phyloP scores from a whole-genome alignment of 2,113 vertebrate species.

The Orientallactaga bullata region DNA sequence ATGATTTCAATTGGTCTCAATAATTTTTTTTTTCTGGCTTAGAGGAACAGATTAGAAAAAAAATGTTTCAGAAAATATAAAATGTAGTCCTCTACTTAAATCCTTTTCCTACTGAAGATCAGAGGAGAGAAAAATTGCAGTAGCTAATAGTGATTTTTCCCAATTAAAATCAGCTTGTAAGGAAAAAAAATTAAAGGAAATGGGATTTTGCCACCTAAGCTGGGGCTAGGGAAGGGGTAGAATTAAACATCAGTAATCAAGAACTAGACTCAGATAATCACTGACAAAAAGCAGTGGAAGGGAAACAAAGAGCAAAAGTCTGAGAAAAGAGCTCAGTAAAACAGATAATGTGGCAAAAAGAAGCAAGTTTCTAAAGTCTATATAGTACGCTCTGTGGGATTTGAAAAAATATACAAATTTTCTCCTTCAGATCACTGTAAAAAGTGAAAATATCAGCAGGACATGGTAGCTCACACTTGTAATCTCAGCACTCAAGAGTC shows the following conservation, averaged over 20 bases:
- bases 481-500: neutral
- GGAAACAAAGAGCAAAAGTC: neutral
- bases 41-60: neutral
- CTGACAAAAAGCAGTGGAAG: neutral
- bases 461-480: neutral
- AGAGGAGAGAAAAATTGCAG: neutral
- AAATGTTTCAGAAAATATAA: neutral
- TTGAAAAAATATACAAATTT: slow-evolving; percentile 8
- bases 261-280: neutral
- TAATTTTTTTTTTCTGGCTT: neutral
- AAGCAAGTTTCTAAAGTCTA: neutral
- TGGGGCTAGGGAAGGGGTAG: no score
- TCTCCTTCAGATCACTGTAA: neutral
- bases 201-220: slow-evolving; percentile 22
- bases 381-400: neutral
- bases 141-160: neutral
- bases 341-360: no score
- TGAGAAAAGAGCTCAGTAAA: slow-evolving; percentile 26
- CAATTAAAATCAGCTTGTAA: neutral
- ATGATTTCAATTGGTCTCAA: neutral
- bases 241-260: neutral
- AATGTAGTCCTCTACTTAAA: neutral
- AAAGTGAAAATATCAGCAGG: neutral
- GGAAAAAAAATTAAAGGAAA: neutral
- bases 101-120: neutral